These are phyloP conservation scores for Onychorhynchus coronatus DNA, from an alignment of 2,113 vertebrate species.

Conservation along the genomic window DNA sequence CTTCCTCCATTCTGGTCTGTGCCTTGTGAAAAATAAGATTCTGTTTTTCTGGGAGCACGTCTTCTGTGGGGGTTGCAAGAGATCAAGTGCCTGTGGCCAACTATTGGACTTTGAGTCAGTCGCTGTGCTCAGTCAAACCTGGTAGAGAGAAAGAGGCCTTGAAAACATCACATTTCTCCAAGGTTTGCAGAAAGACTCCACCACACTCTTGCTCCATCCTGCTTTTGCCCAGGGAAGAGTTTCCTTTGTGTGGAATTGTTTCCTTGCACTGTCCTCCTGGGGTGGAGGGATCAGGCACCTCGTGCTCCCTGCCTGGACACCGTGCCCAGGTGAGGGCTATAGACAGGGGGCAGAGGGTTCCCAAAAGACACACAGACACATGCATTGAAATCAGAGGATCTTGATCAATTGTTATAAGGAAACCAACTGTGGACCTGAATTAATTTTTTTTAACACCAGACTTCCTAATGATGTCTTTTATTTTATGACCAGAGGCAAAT, in stretches of 20 bases:
- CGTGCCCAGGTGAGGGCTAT: not conserved
- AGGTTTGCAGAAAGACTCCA: not conserved
- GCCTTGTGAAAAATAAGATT: not conserved
- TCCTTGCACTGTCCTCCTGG: not conserved
- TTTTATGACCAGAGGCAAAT: slow-evolving; percentile 45
- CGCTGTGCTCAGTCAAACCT: not conserved
- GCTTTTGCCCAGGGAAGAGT: not conserved
- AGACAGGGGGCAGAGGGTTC: not conserved
- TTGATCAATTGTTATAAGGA: not conserved
- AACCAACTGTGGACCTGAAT: not conserved
- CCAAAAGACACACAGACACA: not conserved
- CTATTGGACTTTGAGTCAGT: not conserved
- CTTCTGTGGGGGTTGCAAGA: not conserved
- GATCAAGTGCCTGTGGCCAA: not conserved
- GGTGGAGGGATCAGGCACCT: not conserved
- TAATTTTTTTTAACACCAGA: not conserved
- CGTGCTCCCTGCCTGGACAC: rapidly evolving
- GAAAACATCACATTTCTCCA: not conserved
- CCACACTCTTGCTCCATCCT: not conserved
- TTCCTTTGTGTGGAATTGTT: not conserved
- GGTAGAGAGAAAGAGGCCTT: not conserved
- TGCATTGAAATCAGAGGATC: not conserved
- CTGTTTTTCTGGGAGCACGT: not conserved
- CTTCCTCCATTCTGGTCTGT: not conserved
- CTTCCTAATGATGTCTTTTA: not conserved